Conservation (phyloP, 64 coral and sea anemone genomes). For the Pocillopora verrucosa region DNA sequence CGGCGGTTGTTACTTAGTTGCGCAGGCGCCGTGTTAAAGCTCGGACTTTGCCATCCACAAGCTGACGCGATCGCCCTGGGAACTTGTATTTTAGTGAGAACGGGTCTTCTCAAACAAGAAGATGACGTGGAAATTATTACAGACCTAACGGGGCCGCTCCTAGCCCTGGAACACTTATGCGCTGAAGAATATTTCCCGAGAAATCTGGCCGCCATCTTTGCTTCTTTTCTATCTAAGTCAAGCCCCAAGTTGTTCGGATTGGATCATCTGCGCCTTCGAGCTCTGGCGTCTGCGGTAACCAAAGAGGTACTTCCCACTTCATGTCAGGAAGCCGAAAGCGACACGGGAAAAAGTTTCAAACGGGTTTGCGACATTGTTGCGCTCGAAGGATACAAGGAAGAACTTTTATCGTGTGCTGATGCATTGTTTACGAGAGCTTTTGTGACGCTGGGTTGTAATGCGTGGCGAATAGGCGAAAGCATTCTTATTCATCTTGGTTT, state of each 20-base stretch:
- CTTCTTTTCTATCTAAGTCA: slow-evolving; percentile 72
- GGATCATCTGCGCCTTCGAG: slow-evolving; percentile 27
- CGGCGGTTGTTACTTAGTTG: neutral
- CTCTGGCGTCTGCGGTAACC: slow-evolving; percentile 60
- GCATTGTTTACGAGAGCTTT: slow-evolving; percentile 20
- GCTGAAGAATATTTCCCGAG: slow-evolving; percentile 59
- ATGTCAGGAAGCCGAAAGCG: slow-evolving; percentile 26
- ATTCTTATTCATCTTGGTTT: slow-evolving; percentile 79
- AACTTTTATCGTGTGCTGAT: slow-evolving; percentile 41
- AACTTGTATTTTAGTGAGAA: slow-evolving; percentile 62
- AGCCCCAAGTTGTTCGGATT: slow-evolving; percentile 29
- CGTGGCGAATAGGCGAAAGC: slow-evolving; percentile 21
- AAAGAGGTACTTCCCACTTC: slow-evolving; percentile 70
- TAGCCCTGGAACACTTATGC: slow-evolving; percentile 59
- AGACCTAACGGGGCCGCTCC: slow-evolving; percentile 43
- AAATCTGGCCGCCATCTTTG: slow-evolving; percentile 63
- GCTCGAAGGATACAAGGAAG: slow-evolving; percentile 47
- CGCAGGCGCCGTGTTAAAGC: slow-evolving; percentile 15
- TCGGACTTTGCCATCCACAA: neutral
- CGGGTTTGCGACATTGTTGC: slow-evolving; percentile 78
- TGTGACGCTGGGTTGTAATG: neutral
- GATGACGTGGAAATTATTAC: neutral
- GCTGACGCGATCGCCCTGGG: slow-evolving; percentile 14
- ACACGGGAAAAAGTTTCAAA: slow-evolving; percentile 59
- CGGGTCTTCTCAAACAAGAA: slow-evolving; percentile 86